phyloP scores from a whole-genome alignment of 2,888 invertebrate species.

The Cantharis rustica region DNA sequence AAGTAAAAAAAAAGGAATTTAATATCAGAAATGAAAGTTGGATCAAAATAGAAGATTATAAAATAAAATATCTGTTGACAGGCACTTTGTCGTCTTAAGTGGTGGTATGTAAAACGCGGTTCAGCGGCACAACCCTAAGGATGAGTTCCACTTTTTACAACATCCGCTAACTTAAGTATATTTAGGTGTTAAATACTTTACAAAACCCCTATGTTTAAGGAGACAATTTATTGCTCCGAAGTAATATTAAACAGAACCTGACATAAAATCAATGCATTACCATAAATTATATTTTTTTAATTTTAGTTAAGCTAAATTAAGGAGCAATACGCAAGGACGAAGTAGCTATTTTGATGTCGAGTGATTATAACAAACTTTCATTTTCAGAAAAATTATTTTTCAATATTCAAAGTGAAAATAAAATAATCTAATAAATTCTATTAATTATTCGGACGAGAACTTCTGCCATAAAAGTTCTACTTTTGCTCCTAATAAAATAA shows the following conservation, averaged over 20 bases:
- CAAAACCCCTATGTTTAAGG: conserved; percentile 13
- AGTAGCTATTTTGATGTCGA: too few species aligned
- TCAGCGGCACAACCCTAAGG: conserved; percentile 11
- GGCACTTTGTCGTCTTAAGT: conserved; percentile 34
- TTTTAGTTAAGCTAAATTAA: not conserved
- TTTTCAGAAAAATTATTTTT: too few species aligned
- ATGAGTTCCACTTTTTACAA: conserved; percentile 35
- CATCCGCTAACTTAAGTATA: conserved; percentile 41
- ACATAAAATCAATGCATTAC: not conserved
- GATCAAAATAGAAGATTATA: not conserved
- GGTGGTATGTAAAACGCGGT: conserved; percentile 21
- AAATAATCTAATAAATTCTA: too few species aligned
- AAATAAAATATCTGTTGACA: conserved; percentile 35
- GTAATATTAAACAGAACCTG: not conserved
- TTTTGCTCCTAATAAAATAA: too few species aligned
- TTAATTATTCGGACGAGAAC: too few species aligned
- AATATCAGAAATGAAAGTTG: not conserved
- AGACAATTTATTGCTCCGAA: conserved; percentile 14
- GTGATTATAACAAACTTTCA: too few species aligned
- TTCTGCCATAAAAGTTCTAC: too few species aligned
- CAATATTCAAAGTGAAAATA: too few species aligned
- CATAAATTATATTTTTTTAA: not conserved
- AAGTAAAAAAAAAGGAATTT: not conserved
- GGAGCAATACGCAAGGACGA: not conserved
- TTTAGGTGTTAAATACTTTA: conserved; percentile 39